Evolutionary conservation across 2,797 vertebrate genomes (phyloP).

Genomic region (Triplophysa yarkandensis): DNA sequence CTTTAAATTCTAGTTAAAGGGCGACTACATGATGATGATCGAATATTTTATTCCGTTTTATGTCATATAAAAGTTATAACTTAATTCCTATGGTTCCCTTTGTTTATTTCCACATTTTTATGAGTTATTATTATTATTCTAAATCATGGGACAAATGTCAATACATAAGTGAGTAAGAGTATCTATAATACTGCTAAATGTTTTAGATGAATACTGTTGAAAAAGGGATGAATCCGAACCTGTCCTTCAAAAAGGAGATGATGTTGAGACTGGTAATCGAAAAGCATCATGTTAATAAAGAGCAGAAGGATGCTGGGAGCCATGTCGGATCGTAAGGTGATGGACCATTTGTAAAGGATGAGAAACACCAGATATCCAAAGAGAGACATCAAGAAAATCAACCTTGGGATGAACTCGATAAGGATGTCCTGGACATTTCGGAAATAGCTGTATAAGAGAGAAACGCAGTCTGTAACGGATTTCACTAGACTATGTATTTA

Average conservation of each 20-base stretch:
- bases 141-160: too few species aligned
- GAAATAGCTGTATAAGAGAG: constrained; percentile 51
- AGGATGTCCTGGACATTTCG: constrained; percentile 50
- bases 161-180: too few species aligned
- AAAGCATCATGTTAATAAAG: constrained; percentile 67
- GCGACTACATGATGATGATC: too few species aligned
- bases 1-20: too few species aligned
- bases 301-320: constrained; percentile 62
- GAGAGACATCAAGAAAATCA: constrained; percentile 60
- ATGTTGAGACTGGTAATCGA: constrained; percentile 44
- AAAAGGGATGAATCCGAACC: constrained; percentile 41
- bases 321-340: constrained; percentile 42
- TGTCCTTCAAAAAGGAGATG: constrained; percentile 54
- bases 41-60: too few species aligned
- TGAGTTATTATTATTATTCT: too few species aligned
- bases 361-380: constrained; percentile 64
- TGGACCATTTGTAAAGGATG: constrained; percentile 51
- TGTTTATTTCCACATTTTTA: too few species aligned
- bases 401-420: constrained; percentile 60
- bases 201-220: background rate
- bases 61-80: too few species aligned
- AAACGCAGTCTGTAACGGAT: background rate
- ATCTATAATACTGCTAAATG: background rate
- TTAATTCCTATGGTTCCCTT: too few species aligned
- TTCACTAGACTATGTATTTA: too few species aligned